Percentiles rank a stretch among this genome's conserved stretches.
Conservation (phyloP, 2,888 invertebrate species). For the Apoderus coryli region DNA sequence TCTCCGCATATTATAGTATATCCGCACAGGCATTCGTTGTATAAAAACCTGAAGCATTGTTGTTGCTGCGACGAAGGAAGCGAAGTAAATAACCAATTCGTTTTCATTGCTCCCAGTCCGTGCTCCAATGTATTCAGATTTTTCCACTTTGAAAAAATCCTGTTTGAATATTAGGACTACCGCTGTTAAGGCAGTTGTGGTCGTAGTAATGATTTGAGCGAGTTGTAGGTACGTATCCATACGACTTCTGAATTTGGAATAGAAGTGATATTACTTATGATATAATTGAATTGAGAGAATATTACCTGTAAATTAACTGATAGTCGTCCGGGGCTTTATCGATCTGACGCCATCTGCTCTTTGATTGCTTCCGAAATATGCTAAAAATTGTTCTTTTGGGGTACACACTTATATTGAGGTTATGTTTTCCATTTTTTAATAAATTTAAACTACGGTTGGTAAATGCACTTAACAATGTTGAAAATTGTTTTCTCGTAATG, state of each 20-base stretch:
- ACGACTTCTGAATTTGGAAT: too few relatives aligned
- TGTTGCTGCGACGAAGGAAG: constrained; percentile 19
- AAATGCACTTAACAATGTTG: too few relatives aligned
- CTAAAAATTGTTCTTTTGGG: constrained; percentile 17
- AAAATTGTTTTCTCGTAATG: too few relatives aligned
- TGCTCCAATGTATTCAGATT: constrained; percentile 11
- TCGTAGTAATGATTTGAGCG: constrained; percentile 21
- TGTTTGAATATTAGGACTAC: constrained; percentile 13
- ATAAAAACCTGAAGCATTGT: constrained; percentile 21
- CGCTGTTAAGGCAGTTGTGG: constrained; percentile 16
- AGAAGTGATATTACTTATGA: too few relatives aligned
- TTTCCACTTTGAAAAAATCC: too few relatives aligned
- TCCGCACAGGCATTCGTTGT: constrained; percentile 25
- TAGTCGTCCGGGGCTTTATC: constrained; percentile 27
- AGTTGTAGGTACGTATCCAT: constrained; percentile 23
- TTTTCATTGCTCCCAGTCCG: constrained; percentile 15
- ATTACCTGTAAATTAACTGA: constrained; percentile 28
- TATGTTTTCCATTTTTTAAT: too few relatives aligned
- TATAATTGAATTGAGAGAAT: too few relatives aligned
- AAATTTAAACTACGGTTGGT: too few relatives aligned
- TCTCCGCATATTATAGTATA: constrained; percentile 25
- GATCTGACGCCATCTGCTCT: constrained; percentile 16
- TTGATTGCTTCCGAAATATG: constrained; percentile 18
- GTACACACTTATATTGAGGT: too few relatives aligned
- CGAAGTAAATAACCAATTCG: constrained; percentile 19